Conservation (phyloP, 1,140 invertebrate genomes). For the Papilio helenus region DNA sequence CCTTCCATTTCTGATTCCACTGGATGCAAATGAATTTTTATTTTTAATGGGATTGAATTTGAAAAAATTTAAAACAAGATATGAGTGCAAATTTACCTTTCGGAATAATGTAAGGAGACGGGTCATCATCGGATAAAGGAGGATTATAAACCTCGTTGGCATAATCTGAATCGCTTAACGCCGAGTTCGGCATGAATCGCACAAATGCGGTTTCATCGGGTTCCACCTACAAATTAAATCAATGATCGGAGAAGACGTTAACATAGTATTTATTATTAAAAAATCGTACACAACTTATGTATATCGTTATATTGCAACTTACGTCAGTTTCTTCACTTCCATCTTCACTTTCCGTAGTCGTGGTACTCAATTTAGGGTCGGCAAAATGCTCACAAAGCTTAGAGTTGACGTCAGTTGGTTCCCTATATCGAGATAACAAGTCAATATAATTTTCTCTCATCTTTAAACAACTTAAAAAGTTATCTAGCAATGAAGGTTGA, state of each 20-base stretch:
- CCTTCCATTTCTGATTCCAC: constrained; percentile 43
- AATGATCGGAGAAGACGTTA: background rate
- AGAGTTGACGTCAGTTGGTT: constrained; percentile 64
- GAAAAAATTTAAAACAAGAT: background rate
- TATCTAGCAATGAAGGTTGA: background rate
- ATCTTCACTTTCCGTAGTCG: constrained; percentile 46
- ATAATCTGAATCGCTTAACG: constrained; percentile 86
- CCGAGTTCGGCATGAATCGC: constrained; percentile 89
- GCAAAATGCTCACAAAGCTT: constrained; percentile 75
- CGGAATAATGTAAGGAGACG: constrained; percentile 55
- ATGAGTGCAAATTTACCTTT: constrained; percentile 55
- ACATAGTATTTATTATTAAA: background rate
- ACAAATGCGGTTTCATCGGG: constrained; percentile 89
- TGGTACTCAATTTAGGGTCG: constrained; percentile 66
- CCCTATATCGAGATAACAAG: constrained; percentile 51
- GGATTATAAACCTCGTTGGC: constrained; percentile 92
- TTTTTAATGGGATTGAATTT: background rate
- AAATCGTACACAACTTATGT: background rate
- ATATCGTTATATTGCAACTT: constrained; percentile 41
- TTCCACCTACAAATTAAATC: constrained; percentile 77
- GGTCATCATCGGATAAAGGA: constrained; percentile 76
- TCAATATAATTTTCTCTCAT: background rate
- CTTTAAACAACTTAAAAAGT: background rate
- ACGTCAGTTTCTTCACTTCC: constrained; percentile 52
- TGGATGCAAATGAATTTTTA: constrained; percentile 7